These are phyloP conservation scores for Synanthedon myopaeformis DNA, from an alignment of 2,888 invertebrate species.

Conservation along the genomic window DNA sequence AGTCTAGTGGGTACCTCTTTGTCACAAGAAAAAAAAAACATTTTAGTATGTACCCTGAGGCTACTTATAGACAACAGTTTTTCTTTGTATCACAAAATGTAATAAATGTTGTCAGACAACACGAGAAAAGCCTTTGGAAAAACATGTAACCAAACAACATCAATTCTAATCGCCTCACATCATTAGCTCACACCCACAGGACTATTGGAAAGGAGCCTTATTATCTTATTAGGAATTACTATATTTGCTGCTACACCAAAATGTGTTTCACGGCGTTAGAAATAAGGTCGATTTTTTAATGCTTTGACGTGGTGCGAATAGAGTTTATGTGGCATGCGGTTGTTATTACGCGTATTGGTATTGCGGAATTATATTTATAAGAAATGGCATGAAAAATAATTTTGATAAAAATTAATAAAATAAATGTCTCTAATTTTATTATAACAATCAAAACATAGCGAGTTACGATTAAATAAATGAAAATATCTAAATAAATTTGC, in stretches of 20 bases:
- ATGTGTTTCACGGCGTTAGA: conserved; percentile 12
- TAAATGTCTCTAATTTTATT: no score
- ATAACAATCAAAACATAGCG: no score
- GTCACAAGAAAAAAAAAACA: no score
- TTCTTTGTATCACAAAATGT: no score
- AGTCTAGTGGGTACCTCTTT: no score
- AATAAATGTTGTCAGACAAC: background rate
- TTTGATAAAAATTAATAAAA: background rate
- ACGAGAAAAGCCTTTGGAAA: background rate
- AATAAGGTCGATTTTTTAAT: conserved; percentile 22
- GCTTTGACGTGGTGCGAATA: conserved; percentile 14
- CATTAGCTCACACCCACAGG: conserved; percentile 15
- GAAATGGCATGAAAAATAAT: background rate
- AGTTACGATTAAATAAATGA: no score
- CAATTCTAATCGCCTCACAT: conserved; percentile 9
- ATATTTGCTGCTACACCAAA: conserved; percentile 16
- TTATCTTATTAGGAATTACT: conserved; percentile 55
- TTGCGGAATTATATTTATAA: conserved; percentile 4
- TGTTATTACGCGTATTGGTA: conserved; percentile 36
- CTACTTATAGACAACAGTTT: no score
- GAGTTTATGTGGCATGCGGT: conserved; percentile 35
- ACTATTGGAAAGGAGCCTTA: conserved; percentile 45
- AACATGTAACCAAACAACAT: background rate
- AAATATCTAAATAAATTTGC: no score
- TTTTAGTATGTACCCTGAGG: no score